Percentiles rank a stretch among this genome's conserved stretches.
These are phyloP conservation scores for Myotis findleyi DNA, from an alignment of 2,797 vertebrate genomes.

Conservation along the genomic window DNA sequence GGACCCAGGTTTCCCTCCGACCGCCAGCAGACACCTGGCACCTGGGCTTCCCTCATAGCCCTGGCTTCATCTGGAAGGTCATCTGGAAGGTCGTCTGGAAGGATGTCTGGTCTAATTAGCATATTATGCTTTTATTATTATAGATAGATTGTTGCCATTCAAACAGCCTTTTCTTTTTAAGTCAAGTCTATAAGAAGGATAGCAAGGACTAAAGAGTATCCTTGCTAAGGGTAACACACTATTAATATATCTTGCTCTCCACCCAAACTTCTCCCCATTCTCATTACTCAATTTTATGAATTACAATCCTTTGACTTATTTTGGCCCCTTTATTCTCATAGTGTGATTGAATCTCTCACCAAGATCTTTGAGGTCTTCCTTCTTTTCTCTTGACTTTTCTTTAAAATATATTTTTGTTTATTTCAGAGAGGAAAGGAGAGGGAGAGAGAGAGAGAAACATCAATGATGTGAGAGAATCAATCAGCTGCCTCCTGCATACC, in stretches of 20 bases:
- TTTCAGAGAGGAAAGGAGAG: no score
- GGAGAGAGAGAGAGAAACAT: no score
- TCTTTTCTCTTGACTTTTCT: background rate
- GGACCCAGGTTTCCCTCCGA: no score
- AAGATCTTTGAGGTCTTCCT: background rate
- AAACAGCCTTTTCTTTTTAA: background rate
- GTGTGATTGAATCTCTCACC: background rate
- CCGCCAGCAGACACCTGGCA: no score
- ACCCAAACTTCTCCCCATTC: background rate
- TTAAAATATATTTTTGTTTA: no score
- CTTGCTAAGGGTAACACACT: background rate
- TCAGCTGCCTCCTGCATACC: no score
- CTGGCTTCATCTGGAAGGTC: no score
- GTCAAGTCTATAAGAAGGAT: background rate
- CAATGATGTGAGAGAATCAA: no score
- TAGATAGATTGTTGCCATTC: background rate
- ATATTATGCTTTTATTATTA: no score
- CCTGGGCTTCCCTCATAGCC: no score
- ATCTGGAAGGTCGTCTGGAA: no score
- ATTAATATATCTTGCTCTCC: background rate
- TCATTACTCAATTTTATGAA: background rate
- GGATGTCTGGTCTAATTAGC: no score
- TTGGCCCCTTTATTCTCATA: background rate
- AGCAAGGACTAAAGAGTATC: background rate
- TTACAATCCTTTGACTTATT: background rate